These are phyloP conservation scores for Mus spretus DNA, from an alignment of 2,797 vertebrate species.

Conservation along the genomic window DNA sequence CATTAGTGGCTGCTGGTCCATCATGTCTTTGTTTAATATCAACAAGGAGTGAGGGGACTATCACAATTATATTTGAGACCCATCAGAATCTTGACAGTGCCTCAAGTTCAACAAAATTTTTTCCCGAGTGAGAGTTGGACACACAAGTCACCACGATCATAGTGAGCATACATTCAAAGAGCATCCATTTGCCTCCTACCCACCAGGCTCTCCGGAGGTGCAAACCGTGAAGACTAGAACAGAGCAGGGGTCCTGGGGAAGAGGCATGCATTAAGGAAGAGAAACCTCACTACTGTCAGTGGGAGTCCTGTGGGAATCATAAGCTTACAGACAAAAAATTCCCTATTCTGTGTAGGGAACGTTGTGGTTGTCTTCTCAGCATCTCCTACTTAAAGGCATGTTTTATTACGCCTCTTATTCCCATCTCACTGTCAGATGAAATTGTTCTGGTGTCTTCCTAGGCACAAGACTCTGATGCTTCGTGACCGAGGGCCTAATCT, in stretches of 20 bases:
- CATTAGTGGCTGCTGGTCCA: background rate
- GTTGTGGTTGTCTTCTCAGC: background rate
- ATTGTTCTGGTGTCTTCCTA: background rate
- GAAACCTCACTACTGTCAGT: background rate
- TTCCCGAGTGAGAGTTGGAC: background rate
- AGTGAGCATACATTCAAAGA: background rate
- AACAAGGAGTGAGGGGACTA: background rate
- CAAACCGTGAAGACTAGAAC: too few relatives aligned
- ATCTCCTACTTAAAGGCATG: constrained; percentile 8
- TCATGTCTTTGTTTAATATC: constrained; percentile 8
- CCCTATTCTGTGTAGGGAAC: background rate
- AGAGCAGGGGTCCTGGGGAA: background rate
- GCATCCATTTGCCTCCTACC: background rate
- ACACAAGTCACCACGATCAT: background rate
- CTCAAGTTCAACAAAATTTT: constrained; percentile 64
- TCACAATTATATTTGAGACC: constrained; percentile 40
- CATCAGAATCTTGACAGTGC: constrained; percentile 8
- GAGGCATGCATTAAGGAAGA: background rate
- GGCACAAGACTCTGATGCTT: background rate
- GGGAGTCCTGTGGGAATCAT: constrained; percentile 23
- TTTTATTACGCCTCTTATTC: constrained; percentile 35
- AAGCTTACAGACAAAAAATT: constrained; percentile 39
- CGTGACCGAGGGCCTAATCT: background rate
- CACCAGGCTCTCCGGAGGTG: background rate
- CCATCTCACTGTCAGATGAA: background rate